A percentile compares a stretch with the other conserved stretches of the same genome.
phyloP scores from a whole-genome alignment of 2,113 vertebrate species.

The Tringa solitaria region DNA sequence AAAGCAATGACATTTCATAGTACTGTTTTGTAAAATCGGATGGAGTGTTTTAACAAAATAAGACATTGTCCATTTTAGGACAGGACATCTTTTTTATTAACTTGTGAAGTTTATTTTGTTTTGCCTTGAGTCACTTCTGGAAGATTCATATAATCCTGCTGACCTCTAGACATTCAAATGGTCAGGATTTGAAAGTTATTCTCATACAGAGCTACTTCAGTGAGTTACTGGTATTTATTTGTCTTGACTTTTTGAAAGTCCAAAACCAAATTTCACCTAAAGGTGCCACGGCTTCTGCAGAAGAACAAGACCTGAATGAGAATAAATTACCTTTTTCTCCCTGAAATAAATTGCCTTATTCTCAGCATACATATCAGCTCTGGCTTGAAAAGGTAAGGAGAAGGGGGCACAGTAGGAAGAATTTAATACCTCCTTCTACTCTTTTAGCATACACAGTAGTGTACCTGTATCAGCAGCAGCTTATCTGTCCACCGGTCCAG shows the following conservation, averaged over 20 bases:
- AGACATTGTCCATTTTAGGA: not conserved
- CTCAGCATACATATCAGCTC: not conserved
- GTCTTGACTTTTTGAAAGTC: not conserved
- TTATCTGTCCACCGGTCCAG: not conserved
- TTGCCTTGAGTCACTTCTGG: not conserved
- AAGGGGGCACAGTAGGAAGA: not conserved
- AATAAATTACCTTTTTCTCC: not conserved
- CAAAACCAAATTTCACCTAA: not conserved
- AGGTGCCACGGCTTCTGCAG: not conserved
- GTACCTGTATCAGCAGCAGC: not conserved
- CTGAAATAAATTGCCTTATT: not conserved
- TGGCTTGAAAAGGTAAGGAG: not conserved
- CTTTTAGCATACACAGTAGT: not conserved
- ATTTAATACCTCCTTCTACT: not conserved
- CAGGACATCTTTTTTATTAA: not conserved
- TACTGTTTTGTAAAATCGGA: not conserved
- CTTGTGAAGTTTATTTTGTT: not conserved
- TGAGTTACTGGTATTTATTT: not conserved
- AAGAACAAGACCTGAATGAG: not conserved
- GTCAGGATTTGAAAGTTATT: not conserved
- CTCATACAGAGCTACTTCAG: not conserved
- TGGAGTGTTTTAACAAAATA: not conserved
- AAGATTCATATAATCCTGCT: not conserved
- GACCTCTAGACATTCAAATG: not conserved
- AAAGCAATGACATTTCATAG: not conserved